Evolutionary conservation across 2,797 vertebrate genomes (phyloP).

Genomic region (Chaunax sp.): DNA sequence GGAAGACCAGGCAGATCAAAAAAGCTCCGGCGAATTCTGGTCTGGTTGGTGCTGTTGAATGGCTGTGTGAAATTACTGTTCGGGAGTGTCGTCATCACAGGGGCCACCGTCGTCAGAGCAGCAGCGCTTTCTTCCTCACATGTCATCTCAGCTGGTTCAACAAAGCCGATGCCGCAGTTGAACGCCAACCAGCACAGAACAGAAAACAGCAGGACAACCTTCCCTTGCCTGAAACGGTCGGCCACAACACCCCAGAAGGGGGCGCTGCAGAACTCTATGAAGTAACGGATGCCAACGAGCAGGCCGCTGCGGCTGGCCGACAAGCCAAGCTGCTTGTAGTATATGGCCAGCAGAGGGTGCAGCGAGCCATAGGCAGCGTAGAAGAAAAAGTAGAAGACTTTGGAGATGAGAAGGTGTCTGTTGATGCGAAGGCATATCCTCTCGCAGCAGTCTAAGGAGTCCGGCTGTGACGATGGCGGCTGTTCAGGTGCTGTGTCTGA

Average conservation of each 20-base stretch:
- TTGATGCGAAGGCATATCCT: slow-evolving; percentile 90
- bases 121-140: slow-evolving; percentile 80
- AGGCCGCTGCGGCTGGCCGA: slow-evolving; percentile 92
- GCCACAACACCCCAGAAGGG: slow-evolving; percentile 98
- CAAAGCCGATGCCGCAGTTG: slow-evolving; percentile 94
- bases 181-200: slow-evolving; percentile 96
- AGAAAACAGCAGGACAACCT: slow-evolving; percentile 92
- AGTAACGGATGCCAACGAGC: slow-evolving; percentile 96
- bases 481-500: slow-evolving; percentile 53
- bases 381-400: slow-evolving; percentile 98
- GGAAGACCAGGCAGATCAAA: neutral
- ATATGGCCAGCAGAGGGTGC: slow-evolving; percentile 93
- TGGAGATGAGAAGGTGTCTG: slow-evolving; percentile 93
- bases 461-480: slow-evolving; percentile 56
- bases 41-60: slow-evolving; percentile 44
- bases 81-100: neutral
- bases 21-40: slow-evolving; percentile 31
- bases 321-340: slow-evolving; percentile 98
- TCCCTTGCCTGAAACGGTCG: slow-evolving; percentile 95
- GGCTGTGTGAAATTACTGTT: slow-evolving; percentile 71
- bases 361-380: slow-evolving; percentile 97
- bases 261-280: slow-evolving; percentile 99
- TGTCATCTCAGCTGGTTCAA: slow-evolving; percentile 89
- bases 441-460: slow-evolving; percentile 88
- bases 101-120: slow-evolving; percentile 4